phyloP scores from a whole-genome alignment of 2,113 vertebrate species.

The Stegastes partitus region DNA sequence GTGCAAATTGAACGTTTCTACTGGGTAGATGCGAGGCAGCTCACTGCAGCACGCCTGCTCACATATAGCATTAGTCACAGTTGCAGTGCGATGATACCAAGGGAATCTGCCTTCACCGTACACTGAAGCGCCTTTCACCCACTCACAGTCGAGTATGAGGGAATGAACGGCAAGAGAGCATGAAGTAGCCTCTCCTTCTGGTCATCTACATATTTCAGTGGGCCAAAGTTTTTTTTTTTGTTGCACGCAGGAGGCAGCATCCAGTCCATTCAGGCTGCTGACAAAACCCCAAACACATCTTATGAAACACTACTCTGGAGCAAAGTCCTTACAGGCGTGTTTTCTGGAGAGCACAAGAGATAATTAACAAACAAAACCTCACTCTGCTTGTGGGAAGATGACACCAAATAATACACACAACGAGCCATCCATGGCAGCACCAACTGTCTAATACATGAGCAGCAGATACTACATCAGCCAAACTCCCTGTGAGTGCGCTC shows the following conservation, averaged over 20 bases:
- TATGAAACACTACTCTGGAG: neutral
- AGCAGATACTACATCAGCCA: neutral
- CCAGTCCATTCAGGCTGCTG: conserved; percentile 18
- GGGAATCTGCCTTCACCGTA: conserved; percentile 67
- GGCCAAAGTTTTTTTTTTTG: conserved; percentile 57
- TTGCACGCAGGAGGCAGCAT: neutral
- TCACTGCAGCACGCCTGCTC: conserved; percentile 80
- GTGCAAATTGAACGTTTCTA: conserved; percentile 21
- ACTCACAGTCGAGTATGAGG: conserved; percentile 57
- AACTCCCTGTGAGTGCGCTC: conserved; percentile 24
- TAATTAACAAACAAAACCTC: no score
- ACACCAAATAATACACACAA: neutral
- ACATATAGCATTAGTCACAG: conserved; percentile 81
- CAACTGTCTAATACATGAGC: conserved; percentile 2
- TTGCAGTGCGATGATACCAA: conserved; percentile 74
- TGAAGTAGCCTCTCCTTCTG: conserved; percentile 44
- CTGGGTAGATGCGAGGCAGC: conserved; percentile 66
- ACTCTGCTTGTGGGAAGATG: no score
- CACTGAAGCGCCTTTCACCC: conserved; percentile 69
- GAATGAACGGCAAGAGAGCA: conserved; percentile 28
- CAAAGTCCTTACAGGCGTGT: neutral
- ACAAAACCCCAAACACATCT: conserved; percentile 7
- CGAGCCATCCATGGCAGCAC: neutral
- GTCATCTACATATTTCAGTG: conserved; percentile 54
- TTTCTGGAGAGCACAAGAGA: neutral